Percentiles rank a stretch among this genome's conserved stretches.
Evolutionary conservation across 2,113 vertebrate species (phyloP).

Genomic region (Aspiorhynchus laticeps): DNA sequence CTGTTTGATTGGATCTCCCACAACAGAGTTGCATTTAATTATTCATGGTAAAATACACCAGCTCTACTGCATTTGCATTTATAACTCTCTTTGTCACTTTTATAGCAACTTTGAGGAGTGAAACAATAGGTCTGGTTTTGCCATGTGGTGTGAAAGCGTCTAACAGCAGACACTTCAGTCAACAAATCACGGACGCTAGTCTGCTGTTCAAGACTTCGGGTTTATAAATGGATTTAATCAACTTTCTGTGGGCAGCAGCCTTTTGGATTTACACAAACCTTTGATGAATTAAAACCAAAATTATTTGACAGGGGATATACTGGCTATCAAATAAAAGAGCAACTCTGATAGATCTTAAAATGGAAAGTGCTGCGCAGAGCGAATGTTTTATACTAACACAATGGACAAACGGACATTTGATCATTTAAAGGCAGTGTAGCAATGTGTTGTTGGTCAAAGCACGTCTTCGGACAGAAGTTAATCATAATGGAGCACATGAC

Average conservation of each 20-base stretch:
- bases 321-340: slow-evolving; percentile 35
- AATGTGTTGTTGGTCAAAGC: background rate
- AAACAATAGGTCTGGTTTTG: background rate
- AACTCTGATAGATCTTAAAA: slow-evolving; percentile 28
- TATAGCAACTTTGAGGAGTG: slow-evolving; percentile 10
- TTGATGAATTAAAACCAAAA: slow-evolving; percentile 61
- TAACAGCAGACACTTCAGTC: too few species aligned
- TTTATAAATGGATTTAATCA: slow-evolving; percentile 58
- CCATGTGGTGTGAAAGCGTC: background rate
- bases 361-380: slow-evolving; percentile 25
- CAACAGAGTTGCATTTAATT: background rate
- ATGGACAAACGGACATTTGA: background rate
- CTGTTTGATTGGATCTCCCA: slow-evolving; percentile 9
- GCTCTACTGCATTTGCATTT: slow-evolving; percentile 39
- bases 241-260: slow-evolving; percentile 29
- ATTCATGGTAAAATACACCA: background rate
- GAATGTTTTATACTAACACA: background rate
- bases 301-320: slow-evolving; percentile 56
- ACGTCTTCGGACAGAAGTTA: background rate
- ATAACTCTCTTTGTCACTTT: slow-evolving; percentile 35
- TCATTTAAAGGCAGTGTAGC: background rate
- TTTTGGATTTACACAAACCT: slow-evolving; percentile 48
- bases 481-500: background rate
- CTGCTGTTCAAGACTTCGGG: background rate
- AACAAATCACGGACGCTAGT: background rate